A percentile compares a stretch with the other conserved stretches of the same genome.
Conservation (phyloP, 2,113 vertebrate species). For the Phainopepla nitens region DNA sequence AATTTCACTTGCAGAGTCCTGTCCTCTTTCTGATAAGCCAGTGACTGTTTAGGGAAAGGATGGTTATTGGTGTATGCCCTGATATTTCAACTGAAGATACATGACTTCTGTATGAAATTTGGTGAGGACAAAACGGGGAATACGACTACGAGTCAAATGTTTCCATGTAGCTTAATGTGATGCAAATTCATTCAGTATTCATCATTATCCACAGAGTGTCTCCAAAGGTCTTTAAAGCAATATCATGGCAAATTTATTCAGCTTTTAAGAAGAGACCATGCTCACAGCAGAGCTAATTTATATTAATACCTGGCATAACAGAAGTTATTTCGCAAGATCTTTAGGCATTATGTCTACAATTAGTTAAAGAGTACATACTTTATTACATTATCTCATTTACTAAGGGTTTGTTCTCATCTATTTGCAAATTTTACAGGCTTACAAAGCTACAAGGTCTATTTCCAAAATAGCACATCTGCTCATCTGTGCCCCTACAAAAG, state of each 20-base stretch:
- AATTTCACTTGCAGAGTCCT: neutral
- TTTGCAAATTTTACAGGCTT: conserved; percentile 25
- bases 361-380: conserved; percentile 33
- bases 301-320: conserved; percentile 25
- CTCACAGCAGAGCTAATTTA: conserved; percentile 12
- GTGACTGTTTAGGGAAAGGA: neutral
- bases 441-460: neutral
- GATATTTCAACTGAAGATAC: neutral
- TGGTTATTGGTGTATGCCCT: neutral
- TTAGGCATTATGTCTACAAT: neutral
- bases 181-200: conserved; percentile 39
- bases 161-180: neutral
- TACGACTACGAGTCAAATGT: neutral
- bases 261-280: neutral
- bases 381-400: conserved; percentile 29
- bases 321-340: conserved; percentile 30
- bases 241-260: conserved; percentile 11
- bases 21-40: neutral
- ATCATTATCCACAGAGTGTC: conserved; percentile 9
- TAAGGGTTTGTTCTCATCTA: neutral
- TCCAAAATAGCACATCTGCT: neutral
- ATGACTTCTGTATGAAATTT: neutral
- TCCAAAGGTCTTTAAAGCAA: neutral
- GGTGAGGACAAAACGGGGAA: neutral
- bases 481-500: neutral